Evolutionary conservation across 2,888 invertebrate species (phyloP).

Genomic region (Tetheella fluctuosa): DNA sequence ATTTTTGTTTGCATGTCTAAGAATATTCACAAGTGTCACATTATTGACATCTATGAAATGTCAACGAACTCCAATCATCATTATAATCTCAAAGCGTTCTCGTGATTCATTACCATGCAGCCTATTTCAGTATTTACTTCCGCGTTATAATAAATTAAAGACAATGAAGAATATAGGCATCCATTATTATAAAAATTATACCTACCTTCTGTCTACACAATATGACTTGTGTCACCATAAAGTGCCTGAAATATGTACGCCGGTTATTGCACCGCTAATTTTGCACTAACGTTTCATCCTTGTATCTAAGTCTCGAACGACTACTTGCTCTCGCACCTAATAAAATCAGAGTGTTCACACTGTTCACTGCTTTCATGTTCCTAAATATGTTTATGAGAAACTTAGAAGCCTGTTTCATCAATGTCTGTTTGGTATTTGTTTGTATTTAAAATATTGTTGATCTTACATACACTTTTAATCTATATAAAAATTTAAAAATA

Average conservation of each 20-base stretch:
- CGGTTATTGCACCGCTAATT: conserved; percentile 69
- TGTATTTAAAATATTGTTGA: conserved; percentile 33
- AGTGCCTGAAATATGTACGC: conserved; percentile 59
- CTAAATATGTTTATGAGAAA: conserved; percentile 23
- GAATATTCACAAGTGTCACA: conserved; percentile 3
- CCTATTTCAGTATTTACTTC: conserved; percentile 49
- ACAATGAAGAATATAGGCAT: conserved; percentile 52
- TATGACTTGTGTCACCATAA: conserved; percentile 51
- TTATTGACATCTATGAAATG: background rate
- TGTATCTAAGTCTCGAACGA: conserved; percentile 49
- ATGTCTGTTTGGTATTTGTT: conserved; percentile 20
- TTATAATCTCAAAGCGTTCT: conserved; percentile 5
- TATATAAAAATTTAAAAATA: background rate
- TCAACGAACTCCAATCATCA: background rate
- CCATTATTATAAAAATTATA: conserved; percentile 50
- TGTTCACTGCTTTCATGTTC: conserved; percentile 40
- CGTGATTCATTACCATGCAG: conserved; percentile 38
- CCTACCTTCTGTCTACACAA: conserved; percentile 37
- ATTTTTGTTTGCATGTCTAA: background rate
- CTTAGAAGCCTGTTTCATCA: conserved; percentile 16
- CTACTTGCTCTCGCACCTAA: conserved; percentile 40
- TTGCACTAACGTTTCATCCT: conserved; percentile 55
- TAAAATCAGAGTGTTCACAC: conserved; percentile 45
- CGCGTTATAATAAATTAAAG: conserved; percentile 52
- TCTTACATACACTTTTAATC: conserved; percentile 25